phyloP scores from a whole-genome alignment of 2,888 invertebrate genomes.

The Nomada fucata region DNA sequence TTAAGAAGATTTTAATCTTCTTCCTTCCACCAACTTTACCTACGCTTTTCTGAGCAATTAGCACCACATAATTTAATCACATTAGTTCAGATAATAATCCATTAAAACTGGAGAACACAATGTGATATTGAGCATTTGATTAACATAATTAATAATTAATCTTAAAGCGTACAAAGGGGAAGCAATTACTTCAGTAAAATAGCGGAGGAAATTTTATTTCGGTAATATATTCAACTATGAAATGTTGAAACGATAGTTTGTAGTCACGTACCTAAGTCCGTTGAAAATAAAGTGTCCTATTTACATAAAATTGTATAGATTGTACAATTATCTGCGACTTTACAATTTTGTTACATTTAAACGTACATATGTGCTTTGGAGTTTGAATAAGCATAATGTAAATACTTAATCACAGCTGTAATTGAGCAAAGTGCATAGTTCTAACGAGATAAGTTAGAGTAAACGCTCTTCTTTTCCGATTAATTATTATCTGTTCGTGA shows the following conservation, averaged over 20 bases:
- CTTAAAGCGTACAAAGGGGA: too few species aligned
- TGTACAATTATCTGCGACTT: not conserved
- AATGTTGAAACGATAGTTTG: not conserved
- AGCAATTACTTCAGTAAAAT: too few species aligned
- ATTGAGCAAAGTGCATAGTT: not conserved
- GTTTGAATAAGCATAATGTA: not conserved
- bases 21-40: too few species aligned
- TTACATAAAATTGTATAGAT: conserved; percentile 13
- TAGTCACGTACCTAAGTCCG: too few species aligned
- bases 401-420: not conserved
- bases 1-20: too few species aligned
- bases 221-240: not conserved
- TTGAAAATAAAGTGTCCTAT: not conserved
- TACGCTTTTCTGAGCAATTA: too few species aligned
- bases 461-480: not conserved
- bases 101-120: too few species aligned
- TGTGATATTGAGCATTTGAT: too few species aligned
- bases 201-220: not conserved
- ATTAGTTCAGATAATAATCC: too few species aligned
- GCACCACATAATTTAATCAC: too few species aligned
- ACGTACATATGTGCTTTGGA: not conserved
- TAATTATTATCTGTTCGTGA: not conserved
- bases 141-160: too few species aligned
- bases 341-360: too few species aligned
- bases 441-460: not conserved